phyloP scores from a whole-genome alignment of 1,140 invertebrate species.

The Euura lappo region DNA sequence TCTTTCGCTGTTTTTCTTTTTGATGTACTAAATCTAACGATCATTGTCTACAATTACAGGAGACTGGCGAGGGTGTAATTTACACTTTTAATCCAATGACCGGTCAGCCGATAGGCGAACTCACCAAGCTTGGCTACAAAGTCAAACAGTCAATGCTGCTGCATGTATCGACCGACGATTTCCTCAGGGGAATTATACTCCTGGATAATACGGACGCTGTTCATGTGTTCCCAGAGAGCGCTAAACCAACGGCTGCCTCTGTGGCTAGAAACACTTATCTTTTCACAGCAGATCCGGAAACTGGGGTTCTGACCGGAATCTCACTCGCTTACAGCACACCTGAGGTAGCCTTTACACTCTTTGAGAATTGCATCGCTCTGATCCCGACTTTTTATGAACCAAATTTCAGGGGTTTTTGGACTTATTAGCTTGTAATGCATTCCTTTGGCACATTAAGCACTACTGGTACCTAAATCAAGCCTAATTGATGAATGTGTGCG shows the following conservation, averaged over 20 bases:
- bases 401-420: no score
- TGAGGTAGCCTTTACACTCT: slow-evolving; percentile 28
- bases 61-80: slow-evolving; percentile 75
- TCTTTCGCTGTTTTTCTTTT: slow-evolving; percentile 11
- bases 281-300: slow-evolving; percentile 72
- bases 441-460: no score
- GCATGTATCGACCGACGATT: slow-evolving; percentile 72
- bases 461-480: no score
- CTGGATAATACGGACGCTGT: slow-evolving; percentile 75
- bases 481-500: no score
- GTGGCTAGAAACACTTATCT: slow-evolving; percentile 70
- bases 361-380: background rate
- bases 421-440: no score
- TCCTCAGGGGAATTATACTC: slow-evolving; percentile 79
- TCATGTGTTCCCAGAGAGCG: slow-evolving; percentile 71
- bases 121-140: slow-evolving; percentile 69
- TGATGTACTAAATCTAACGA: slow-evolving; percentile 13
- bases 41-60: slow-evolving; percentile 53
- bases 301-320: slow-evolving; percentile 74
- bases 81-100: slow-evolving; percentile 88
- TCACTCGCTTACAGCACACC: slow-evolving; percentile 61
- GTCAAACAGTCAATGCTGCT: slow-evolving; percentile 79
- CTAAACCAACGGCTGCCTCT: slow-evolving; percentile 56
- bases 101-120: slow-evolving; percentile 68
- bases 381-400: no score